These are phyloP conservation scores for Diabrotica virgifera DNA, from an alignment of 1,140 invertebrate species.

Conservation along the genomic window DNA sequence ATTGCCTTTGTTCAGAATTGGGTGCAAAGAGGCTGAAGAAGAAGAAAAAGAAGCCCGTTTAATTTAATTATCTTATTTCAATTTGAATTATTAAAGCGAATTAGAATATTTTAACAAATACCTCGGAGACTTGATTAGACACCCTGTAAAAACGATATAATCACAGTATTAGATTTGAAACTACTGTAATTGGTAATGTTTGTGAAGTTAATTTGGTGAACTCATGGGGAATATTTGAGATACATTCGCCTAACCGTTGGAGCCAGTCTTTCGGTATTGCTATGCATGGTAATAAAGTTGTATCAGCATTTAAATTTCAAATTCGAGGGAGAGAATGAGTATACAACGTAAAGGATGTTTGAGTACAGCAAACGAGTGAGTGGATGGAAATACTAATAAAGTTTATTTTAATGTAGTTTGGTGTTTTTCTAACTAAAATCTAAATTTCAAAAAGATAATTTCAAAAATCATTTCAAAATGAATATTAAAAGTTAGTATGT, in stretches of 20 bases:
- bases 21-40: no score
- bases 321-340: constrained; percentile 4
- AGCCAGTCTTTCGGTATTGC: constrained; percentile 1
- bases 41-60: no score
- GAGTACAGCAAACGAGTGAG: neutral
- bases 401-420: neutral
- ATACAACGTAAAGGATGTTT: constrained; percentile 1
- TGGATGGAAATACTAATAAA: constrained; percentile 1
- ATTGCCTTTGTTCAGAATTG: no score
- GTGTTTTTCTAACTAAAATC: neutral
- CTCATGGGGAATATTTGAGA: constrained; percentile 23
- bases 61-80: no score
- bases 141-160: constrained; percentile 11
- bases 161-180: constrained; percentile 23
- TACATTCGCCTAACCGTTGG: constrained; percentile 7
- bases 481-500: no score
- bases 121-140: neutral
- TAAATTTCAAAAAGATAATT: no score
- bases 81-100: no score
- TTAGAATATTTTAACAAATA: no score
- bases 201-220: constrained; percentile 23
- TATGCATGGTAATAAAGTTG: constrained; percentile 11
- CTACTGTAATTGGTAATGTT: constrained; percentile 25
- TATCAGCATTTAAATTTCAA: constrained; percentile 6
- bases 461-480: no score